Conservation (phyloP, 2,797 vertebrate species). For the Chloroceryle amazona region DNA sequence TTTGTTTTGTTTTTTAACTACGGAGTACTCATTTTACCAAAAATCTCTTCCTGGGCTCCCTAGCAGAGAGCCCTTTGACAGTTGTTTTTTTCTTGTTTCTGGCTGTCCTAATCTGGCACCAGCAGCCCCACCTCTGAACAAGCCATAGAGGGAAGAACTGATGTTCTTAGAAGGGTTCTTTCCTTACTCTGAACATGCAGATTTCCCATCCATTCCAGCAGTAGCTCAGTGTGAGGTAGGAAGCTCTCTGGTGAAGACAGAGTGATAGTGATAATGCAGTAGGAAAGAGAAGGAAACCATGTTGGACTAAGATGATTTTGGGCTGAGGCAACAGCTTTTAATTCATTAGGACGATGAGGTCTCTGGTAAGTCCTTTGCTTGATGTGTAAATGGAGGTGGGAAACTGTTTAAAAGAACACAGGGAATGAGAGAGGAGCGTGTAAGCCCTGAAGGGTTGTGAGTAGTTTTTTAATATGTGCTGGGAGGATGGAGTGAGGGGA, state of each 20-base stretch:
- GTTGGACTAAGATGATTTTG: neutral
- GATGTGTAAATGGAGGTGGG: neutral
- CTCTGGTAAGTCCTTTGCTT: neutral
- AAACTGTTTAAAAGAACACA: neutral
- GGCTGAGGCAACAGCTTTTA: neutral
- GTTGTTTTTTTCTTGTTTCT: neutral
- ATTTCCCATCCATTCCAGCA: neutral
- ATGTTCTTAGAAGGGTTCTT: neutral
- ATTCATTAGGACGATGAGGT: neutral
- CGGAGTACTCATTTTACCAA: neutral
- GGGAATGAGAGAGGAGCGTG: neutral
- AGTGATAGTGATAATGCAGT: neutral
- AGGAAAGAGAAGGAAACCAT: neutral
- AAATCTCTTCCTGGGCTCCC: neutral
- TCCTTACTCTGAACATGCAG: neutral
- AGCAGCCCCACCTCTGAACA: neutral
- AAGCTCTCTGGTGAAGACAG: neutral
- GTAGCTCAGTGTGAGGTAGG: neutral
- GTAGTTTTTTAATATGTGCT: neutral
- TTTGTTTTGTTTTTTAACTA: neutral
- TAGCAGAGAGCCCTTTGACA: neutral
- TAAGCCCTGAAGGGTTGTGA: neutral
- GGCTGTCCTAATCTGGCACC: neutral
- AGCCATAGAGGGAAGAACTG: neutral
- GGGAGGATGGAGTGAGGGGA: neutral